Conservation (phyloP, 35 echinoderm and acorn worm species). For the Ophiothrix spiculata region DNA sequence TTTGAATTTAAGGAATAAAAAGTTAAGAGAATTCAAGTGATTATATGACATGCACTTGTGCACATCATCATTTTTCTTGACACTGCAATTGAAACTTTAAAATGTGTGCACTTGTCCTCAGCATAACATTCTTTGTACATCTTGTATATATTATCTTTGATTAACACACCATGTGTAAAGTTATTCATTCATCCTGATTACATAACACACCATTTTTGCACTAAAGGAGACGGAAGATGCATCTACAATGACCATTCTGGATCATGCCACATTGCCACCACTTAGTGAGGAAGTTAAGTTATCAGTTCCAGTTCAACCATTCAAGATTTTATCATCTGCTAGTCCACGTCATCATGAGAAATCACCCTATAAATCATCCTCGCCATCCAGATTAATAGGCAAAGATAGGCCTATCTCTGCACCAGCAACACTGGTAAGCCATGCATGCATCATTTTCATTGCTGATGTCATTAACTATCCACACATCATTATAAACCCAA, state of each 20-base stretch:
- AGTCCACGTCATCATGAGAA: too few relatives aligned
- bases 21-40: too few relatives aligned
- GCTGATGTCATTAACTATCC: not conserved
- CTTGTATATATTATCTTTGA: too few relatives aligned
- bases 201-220: not conserved
- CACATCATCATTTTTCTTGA: not conserved
- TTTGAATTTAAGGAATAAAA: too few relatives aligned
- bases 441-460: not conserved
- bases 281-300: too few relatives aligned
- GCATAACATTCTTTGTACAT: not conserved
- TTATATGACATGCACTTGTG: not conserved
- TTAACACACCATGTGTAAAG: too few relatives aligned
- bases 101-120: too few relatives aligned
- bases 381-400: not conserved
- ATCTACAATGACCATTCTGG: not conserved
- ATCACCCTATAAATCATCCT: not conserved
- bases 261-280: not conserved
- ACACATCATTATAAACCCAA: not conserved
- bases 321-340: too few relatives aligned
- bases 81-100: not conserved
- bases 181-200: not conserved
- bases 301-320: too few relatives aligned
- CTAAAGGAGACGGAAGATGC: not conserved
- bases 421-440: slow-evolving; percentile 75
- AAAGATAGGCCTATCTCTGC: slow-evolving; percentile 68